Percentiles rank a stretch among this genome's conserved stretches.
phyloP scores from a whole-genome alignment of 2,888 invertebrate species.

The Polyploca ridens region DNA sequence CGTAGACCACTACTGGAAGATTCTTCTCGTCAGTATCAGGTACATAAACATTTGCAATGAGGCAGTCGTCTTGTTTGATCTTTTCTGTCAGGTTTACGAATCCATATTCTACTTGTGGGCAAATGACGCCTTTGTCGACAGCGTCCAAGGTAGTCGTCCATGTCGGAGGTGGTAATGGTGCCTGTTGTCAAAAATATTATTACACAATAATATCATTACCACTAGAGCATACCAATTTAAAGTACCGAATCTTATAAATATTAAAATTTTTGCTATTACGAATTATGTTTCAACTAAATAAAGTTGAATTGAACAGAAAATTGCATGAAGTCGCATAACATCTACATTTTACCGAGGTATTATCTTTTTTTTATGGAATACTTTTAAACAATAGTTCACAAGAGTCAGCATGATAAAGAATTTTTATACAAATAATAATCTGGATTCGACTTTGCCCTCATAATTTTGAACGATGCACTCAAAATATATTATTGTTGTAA shows the following conservation, averaged over 20 bases:
- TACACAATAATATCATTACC: no score
- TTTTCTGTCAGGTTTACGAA: slow-evolving; percentile 8
- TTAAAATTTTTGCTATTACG: no score
- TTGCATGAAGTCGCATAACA: no score
- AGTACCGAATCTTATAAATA: no score
- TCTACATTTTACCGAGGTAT: no score
- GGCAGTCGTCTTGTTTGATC: slow-evolving; percentile 54
- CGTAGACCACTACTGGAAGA: slow-evolving; percentile 44
- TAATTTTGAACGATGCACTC: no score
- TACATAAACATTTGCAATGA: slow-evolving; percentile 65
- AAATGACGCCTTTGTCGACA: slow-evolving; percentile 38
- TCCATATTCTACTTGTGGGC: slow-evolving; percentile 38
- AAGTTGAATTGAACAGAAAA: no score
- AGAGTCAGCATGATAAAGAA: not conserved
- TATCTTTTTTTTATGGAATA: not conserved
- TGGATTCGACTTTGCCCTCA: no score
- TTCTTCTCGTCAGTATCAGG: slow-evolving; percentile 51
- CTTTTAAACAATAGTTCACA: not conserved
- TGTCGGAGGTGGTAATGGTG: slow-evolving; percentile 28
- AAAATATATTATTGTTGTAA: no score
- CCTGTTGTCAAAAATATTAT: slow-evolving; percentile 18
- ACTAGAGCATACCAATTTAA: no score
- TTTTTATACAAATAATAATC: not conserved
- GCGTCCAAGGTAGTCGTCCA: slow-evolving; percentile 39
- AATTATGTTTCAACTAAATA: no score